Conservation (phyloP, 2,113 vertebrate species). For the Elaphurus davidianus region DNA sequence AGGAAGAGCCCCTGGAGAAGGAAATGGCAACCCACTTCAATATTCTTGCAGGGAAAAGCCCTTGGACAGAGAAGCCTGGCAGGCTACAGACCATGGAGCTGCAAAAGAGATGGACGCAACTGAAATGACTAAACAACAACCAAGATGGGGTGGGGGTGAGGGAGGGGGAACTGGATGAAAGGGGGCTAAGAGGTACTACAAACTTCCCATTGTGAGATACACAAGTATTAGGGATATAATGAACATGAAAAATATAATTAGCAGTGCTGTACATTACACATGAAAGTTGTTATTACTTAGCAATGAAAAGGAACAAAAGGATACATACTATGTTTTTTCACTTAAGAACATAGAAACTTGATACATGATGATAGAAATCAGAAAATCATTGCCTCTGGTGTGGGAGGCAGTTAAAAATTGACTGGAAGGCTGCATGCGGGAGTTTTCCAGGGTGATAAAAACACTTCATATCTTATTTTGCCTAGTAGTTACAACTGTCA, state of each 20-base stretch:
- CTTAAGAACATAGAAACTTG: neutral
- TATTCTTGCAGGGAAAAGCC: neutral
- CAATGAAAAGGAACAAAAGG: neutral
- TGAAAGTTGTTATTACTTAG: neutral
- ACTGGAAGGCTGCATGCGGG: neutral
- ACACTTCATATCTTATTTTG: neutral
- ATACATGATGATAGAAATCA: neutral
- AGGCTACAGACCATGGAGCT: neutral
- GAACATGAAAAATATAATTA: neutral
- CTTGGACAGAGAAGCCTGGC: neutral
- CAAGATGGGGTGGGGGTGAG: neutral
- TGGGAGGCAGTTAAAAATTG: neutral
- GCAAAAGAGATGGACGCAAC: neutral
- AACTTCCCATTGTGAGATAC: neutral
- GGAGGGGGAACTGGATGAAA: neutral
- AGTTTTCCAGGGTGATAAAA: neutral
- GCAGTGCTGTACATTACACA: neutral
- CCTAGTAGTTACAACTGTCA: neutral
- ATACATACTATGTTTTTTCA: neutral
- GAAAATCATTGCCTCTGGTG: neutral
- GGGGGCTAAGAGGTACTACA: neutral
- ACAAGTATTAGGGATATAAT: neutral
- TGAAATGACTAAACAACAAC: neutral
- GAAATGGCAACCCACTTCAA: neutral
- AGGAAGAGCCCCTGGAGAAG: neutral